These are phyloP conservation scores for Seladonia tumulorum DNA, from an alignment of 2,888 invertebrate genomes.

Conservation along the genomic window DNA sequence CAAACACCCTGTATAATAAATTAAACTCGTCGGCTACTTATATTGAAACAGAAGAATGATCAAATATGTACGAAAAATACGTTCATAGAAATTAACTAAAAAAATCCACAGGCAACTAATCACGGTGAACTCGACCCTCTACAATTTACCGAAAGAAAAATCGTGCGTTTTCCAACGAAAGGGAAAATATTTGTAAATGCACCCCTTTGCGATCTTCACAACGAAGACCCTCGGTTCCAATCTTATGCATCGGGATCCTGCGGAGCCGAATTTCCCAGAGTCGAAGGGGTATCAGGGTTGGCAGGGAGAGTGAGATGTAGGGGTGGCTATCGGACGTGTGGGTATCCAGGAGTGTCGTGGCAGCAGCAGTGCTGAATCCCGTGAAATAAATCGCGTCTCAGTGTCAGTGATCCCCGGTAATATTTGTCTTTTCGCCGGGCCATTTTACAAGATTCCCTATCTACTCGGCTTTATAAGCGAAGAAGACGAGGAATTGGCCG, in stretches of 20 bases:
- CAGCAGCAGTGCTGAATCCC: constrained; percentile 63
- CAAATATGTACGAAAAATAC: too few species aligned
- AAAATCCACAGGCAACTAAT: too few species aligned
- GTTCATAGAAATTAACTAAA: too few species aligned
- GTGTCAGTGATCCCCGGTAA: constrained; percentile 76
- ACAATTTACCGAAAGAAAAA: too few species aligned
- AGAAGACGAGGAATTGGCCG: constrained; percentile 68
- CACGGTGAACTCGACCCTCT: too few species aligned
- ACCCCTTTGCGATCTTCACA: background rate
- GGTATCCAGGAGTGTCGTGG: constrained; percentile 54
- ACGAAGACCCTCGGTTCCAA: background rate
- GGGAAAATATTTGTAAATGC: too few species aligned
- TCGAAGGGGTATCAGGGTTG: background rate
- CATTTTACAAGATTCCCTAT: constrained; percentile 82
- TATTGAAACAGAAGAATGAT: too few species aligned
- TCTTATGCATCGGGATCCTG: background rate
- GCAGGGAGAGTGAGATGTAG: constrained; percentile 21
- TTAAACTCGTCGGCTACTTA: too few species aligned
- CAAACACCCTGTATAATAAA: too few species aligned
- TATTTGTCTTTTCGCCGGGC: constrained; percentile 79
- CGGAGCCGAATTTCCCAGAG: background rate
- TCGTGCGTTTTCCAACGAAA: too few species aligned
- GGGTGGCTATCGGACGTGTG: constrained; percentile 51
- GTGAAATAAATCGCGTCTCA: constrained; percentile 75
- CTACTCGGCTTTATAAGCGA: constrained; percentile 75